Base-by-base conservation (phyloP, 2,113 vertebrate genomes). In the Hyperoodon ampullatus region DNA sequence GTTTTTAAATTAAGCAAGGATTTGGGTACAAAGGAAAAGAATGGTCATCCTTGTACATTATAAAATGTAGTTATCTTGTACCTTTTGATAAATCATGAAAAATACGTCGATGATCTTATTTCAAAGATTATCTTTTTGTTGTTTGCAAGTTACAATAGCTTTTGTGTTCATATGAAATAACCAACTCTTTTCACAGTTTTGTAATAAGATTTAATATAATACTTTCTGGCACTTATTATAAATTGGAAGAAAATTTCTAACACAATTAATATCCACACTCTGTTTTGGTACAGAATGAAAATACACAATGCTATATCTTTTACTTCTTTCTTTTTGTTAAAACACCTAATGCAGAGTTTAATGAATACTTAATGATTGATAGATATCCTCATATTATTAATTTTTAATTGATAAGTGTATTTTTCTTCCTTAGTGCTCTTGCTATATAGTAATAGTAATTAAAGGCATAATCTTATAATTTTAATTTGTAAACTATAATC, bases 141-240 rank as follows among this genome's bases (percentile, higher is more conserved):
- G 1, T 88, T 74, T 47, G 30, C 0, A 86, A 89, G n/a, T n/a
- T 87, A 82, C 4, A 71, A 0, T 70, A 61, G 2, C 7, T 72
- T 88, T 42, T 91, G 5, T 87, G 4, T 26, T 89, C 35, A 16
- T 28, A n/a, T 44, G 8, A 91, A 87, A 50, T 92, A 94, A 77
- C 8, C 30, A 65, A 1, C 2, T 71, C 33, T 90, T 44, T 88
- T 61, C 66, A 85, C 1, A 88, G 28, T 93, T 21, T 77, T 89
- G 71, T 58, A 92, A 82, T 72, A 95, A 91, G 47, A 93, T 80
- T 96, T 81, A 86, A 50, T 72, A 33, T 23, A 97, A 93, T 95
- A 58, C 0, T 13, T 94, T 95, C 30, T 35, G 75, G 5, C 14
- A 96, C 44, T 87, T 63, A 94, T 85, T 63, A 94, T 35, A 93